Percentiles rank a stretch among this genome's conserved stretches.
These are phyloP conservation scores for Gastrophryne carolinensis DNA, from an alignment of 2,797 vertebrate species.

Conservation along the genomic window DNA sequence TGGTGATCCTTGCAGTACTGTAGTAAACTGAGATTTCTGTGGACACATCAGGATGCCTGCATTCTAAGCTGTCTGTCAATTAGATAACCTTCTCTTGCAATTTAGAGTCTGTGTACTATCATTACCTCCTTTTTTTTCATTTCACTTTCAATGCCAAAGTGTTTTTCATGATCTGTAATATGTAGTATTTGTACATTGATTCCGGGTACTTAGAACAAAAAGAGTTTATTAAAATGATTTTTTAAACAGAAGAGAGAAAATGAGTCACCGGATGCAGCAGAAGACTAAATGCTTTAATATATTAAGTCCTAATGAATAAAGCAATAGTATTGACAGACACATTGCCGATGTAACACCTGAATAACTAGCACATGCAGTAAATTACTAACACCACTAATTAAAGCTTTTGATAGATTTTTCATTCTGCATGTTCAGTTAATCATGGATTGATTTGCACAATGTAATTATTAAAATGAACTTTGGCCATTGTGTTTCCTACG, in stretches of 20 bases:
- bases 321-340: not conserved
- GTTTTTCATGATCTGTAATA: no score
- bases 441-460: not conserved
- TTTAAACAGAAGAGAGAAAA: not conserved
- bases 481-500: not conserved
- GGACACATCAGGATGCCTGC: no score
- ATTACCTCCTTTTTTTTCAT: no score
- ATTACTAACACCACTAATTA: not conserved
- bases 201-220: no score
- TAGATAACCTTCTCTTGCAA: no score
- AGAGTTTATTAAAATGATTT: not conserved
- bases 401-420: not conserved
- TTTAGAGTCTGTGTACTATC: no score
- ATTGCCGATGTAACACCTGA: not conserved
- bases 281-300: not conserved
- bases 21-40: no score
- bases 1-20: no score
- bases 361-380: not conserved
- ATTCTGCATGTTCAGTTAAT: not conserved
- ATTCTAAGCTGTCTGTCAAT: no score
- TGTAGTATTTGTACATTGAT: no score
- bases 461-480: not conserved
- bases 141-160: no score
- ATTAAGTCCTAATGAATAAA: not conserved
- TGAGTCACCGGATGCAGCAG: not conserved